Conservation (phyloP, 2,797 vertebrate genomes). For the Sardinella longiceps region DNA sequence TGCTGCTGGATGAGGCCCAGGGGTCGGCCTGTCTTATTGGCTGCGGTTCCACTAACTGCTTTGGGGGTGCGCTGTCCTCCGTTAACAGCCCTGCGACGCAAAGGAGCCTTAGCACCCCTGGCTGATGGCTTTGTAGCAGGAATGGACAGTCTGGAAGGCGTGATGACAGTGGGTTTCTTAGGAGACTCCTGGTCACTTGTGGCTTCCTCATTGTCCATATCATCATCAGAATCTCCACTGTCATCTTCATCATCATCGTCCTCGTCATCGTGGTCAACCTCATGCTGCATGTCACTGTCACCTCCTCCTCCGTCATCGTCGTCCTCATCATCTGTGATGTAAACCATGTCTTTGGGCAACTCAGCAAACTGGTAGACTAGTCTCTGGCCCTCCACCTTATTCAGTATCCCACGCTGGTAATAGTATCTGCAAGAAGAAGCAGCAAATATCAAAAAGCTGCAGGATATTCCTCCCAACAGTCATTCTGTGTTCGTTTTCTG, state of each 20-base stretch:
- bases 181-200: constrained; percentile 77
- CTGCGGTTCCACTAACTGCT: constrained; percentile 70
- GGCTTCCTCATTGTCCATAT: constrained; percentile 78
- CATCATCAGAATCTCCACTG: constrained; percentile 57
- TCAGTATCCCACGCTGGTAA: constrained; percentile 97
- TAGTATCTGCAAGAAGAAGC: constrained; percentile 75
- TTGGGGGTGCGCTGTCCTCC: constrained; percentile 58
- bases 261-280: constrained; percentile 73
- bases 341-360: constrained; percentile 93
- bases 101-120: constrained; percentile 60
- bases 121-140: constrained; percentile 53
- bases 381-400: constrained; percentile 97
- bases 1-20: constrained; percentile 82
- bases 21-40: constrained; percentile 70
- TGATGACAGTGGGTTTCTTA: constrained; percentile 43
- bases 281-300: constrained; percentile 60
- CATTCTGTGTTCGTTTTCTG: not conserved
- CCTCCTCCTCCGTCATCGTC: constrained; percentile 35
- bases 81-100: constrained; percentile 26
- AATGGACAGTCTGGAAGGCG: not conserved
- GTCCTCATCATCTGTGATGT: constrained; percentile 85
- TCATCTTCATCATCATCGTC: constrained; percentile 56
- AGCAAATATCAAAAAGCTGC: not conserved
- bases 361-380: constrained; percentile 97
- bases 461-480: not conserved